Percentiles rank a stretch among this genome's conserved stretches.
Evolutionary conservation across 2,113 vertebrate species (phyloP).

Genomic region (Tautogolabrus adspersus): DNA sequence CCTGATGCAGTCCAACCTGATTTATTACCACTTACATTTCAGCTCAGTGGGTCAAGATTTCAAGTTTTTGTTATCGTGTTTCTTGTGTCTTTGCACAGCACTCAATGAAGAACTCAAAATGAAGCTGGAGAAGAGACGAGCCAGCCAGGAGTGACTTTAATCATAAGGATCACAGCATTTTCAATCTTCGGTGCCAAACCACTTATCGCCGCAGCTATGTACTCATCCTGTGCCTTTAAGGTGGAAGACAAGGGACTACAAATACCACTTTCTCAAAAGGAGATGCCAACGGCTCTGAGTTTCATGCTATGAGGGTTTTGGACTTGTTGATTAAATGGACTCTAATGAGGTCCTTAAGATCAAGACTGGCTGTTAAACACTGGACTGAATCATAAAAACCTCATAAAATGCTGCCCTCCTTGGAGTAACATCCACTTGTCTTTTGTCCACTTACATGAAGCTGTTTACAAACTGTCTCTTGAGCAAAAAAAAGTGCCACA

Average conservation of each 20-base stretch:
- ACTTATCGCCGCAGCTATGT: conserved; percentile 60
- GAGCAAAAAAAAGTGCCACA: conserved; percentile 30
- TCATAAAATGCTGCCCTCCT: conserved; percentile 34
- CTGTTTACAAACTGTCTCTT: conserved; percentile 49
- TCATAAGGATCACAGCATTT: conserved; percentile 17
- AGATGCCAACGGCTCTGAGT: conserved; percentile 7
- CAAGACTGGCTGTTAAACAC: conserved; percentile 23
- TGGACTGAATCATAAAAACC: conserved; percentile 39
- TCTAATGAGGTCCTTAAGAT: conserved; percentile 19
- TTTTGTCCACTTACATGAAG: conserved; percentile 30
- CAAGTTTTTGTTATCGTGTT: background rate
- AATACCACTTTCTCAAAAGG: conserved; percentile 25
- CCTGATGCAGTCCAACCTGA: background rate
- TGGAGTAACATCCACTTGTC: conserved; percentile 22
- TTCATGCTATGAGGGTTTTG: conserved; percentile 15
- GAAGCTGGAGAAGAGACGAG: conserved; percentile 84
- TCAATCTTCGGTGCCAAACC: conserved; percentile 57
- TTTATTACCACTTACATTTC: background rate
- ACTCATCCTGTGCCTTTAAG: conserved; percentile 80
- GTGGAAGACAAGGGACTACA: conserved; percentile 60
- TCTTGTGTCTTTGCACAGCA: conserved; percentile 54
- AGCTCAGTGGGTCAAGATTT: background rate
- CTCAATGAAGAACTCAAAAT: conserved; percentile 84
- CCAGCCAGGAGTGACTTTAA: conserved; percentile 78
- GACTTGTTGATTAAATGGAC: conserved; percentile 22